Evolutionary conservation across 2,113 vertebrate genomes (phyloP), one percentile per base, ranked within the genome.

Genomic region (Malurus melanocephalus): DNA sequence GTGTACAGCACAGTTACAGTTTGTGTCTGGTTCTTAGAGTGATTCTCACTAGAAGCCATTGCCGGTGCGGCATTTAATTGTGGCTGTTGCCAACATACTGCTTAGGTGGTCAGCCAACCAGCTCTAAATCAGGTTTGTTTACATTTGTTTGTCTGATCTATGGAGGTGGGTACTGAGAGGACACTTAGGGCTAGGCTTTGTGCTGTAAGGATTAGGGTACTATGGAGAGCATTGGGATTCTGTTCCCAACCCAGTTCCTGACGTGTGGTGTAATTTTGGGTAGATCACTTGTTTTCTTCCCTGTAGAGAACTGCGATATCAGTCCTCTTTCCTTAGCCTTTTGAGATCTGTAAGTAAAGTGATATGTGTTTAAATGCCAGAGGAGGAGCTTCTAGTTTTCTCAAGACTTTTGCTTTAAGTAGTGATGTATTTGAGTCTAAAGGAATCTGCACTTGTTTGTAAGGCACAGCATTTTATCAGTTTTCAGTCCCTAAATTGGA

Each of bases 401-500:
- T 76, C 10, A 73, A 57, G 33, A 51, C 7, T 59, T 68, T 76
- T 81, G 8, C 38, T 33, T 59, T 43, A 87, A 62, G 30, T 69
- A 51, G n/a, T 61, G 30, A 4, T 52, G 19, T 69, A 16, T 65
- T 86, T 77, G 35, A 62, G 24, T 71, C 38, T 38, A 22, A 80
- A 92, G 23, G 48, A 89, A 40, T 77, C 67, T 48, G 65, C 5
- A 1, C 38, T 92, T 76, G 24, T 81, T 76, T 73, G 24, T 61
- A 75, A 77, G 27, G 22, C 33, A 8, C 6, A 72, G 42, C 11
- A n/a, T 19, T 72, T 73, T 53, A 51, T 38, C 0, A 0, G 17
- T 74, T 85, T 89, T 22, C 46, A 61, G 5, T 35, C 66, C 82
- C 76, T 64, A 80, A 77, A 59, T 14, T 64, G 43, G 60, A 59